These are phyloP conservation scores for Leucoraja ocellata DNA, from an alignment of 2,797 vertebrate species.

Conservation along the genomic window DNA sequence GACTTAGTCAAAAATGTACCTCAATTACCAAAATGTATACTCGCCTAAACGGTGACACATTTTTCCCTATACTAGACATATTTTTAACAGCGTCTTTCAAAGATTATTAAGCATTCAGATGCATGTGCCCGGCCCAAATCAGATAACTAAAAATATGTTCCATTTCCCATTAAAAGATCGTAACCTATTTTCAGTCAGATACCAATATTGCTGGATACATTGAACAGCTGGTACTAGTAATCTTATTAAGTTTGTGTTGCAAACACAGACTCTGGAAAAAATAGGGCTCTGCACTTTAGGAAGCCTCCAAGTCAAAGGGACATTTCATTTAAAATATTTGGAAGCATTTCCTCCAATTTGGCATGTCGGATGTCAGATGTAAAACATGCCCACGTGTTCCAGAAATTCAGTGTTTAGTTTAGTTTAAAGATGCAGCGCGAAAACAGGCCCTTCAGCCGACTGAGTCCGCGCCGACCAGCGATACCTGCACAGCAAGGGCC, in stretches of 20 bases:
- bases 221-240: not conserved
- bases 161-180: not conserved
- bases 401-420: too few relatives aligned
- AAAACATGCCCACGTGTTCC: not conserved
- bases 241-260: not conserved
- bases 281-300: not conserved
- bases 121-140: not conserved
- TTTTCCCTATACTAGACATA: not conserved
- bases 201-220: not conserved
- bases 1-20: not conserved
- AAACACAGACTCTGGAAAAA: not conserved
- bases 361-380: not conserved
- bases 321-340: not conserved
- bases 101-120: not conserved
- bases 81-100: not conserved
- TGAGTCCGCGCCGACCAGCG: too few relatives aligned
- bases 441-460: too few relatives aligned
- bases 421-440: too few relatives aligned
- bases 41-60: not conserved
- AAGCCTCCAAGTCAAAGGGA: not conserved
- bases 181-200: not conserved
- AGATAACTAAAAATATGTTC: not conserved
- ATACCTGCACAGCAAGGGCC: too few relatives aligned
- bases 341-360: not conserved
- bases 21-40: not conserved